Base-by-base conservation (phyloP, 2,888 invertebrate species). In the Ametastegia equiseti region DNA sequence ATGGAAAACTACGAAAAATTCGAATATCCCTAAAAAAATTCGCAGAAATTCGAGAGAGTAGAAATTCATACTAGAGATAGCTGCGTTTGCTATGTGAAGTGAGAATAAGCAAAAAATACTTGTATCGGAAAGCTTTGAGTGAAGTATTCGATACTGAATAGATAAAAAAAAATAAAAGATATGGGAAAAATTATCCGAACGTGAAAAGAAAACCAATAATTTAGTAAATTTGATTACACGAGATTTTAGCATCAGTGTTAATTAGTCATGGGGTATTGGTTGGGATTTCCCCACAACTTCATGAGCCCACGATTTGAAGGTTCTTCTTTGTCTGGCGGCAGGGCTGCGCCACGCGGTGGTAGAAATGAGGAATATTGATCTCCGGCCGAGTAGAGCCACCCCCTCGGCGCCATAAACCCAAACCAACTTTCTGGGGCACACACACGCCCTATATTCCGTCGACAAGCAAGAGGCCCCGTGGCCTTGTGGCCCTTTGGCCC, bases 351-450 rank as follows among this genome's bases (percentile, higher is more conserved):
- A 78, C 57, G 60, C 78, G 78, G 63, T 42, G 60, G 42, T 30
- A 42, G 78, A 60, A 60, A 42, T 45, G 78, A 60, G 63, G 88
- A 86, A 87, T 90, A 90, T 90, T 90, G 90, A 90, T 90, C 89
- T 87, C 60, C 60, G 86, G 85, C 84, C 83, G 83, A 81, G 82
- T 83, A 81, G 83, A 83, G 57, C 69, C 80, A 80, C 80, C 83
- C 81, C 60, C 30, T 83, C 79, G 83, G 73, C 47, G 80, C 42
- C 42, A 63, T 63, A 63, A 78, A 63, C 78, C 60, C n/a, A 60
- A 78, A 42, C 78, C n/a, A 57, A 42, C 75, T 36, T n/a, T 54
- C 54, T 50, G 54, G 54, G 33, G 7, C 75, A 75, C 45, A 47
- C 36, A 57, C 71, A 47, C 30, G 57, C 75, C 75, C 75, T 75